These are phyloP conservation scores for Galaxea fascicularis DNA, from an alignment of 92 coral and sea anemone species.

Conservation along the genomic window DNA sequence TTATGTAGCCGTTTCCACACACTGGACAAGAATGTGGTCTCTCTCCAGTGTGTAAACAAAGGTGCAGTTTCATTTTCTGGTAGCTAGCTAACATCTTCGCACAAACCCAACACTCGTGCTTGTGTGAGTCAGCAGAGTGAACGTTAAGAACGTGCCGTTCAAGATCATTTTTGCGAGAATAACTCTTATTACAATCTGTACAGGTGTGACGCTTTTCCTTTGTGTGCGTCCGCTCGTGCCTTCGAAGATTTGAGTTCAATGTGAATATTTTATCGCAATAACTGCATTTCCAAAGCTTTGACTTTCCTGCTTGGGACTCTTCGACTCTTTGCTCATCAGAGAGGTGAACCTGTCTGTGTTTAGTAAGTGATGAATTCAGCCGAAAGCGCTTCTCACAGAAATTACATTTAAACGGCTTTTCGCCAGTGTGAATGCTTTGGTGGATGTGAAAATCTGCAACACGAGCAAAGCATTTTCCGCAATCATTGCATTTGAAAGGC, in stretches of 20 bases:
- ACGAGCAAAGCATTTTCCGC: constrained; percentile 28
- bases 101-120: constrained; percentile 28
- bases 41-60: constrained; percentile 13
- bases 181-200: neutral
- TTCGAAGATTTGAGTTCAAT: neutral
- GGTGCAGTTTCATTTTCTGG: neutral
- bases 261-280: constrained; percentile 11
- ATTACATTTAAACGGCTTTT: constrained; percentile 21
- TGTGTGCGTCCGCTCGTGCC: constrained; percentile 15
- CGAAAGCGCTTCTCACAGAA: constrained; percentile 25
- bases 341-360: constrained; percentile 11
- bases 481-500: constrained; percentile 10
- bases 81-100: neutral
- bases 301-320: neutral
- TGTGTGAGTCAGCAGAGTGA: neutral
- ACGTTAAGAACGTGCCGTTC: neutral
- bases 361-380: constrained; percentile 13
- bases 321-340: neutral
- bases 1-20: neutral
- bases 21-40: constrained; percentile 10
- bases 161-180: constrained; percentile 7
- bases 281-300: neutral
- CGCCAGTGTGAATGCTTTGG: constrained; percentile 26
- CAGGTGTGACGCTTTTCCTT: neutral
- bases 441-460: constrained; percentile 27